Conservation (phyloP, 2,888 invertebrate species). For the Mesorhabditis belari region DNA sequence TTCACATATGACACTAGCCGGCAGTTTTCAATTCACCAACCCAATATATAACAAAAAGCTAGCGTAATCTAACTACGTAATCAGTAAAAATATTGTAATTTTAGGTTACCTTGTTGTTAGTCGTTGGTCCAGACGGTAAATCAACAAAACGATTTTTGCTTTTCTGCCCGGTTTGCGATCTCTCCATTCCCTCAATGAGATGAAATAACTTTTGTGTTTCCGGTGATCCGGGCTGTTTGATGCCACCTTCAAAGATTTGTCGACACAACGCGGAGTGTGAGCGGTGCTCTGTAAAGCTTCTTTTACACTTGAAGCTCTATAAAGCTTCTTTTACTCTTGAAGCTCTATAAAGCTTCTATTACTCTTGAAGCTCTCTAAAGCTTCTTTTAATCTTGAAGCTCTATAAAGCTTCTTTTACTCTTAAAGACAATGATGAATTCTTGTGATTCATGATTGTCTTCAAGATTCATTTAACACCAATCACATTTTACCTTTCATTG, state of each 20-base stretch:
- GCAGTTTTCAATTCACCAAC: neutral
- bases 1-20: too few species aligned
- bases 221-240: constrained; percentile 18
- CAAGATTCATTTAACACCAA: neutral
- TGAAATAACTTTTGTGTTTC: constrained; percentile 26
- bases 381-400: too few species aligned
- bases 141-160: constrained; percentile 8
- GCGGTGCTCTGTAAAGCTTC: constrained; percentile 1
- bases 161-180: constrained; percentile 7
- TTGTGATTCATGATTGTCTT: too few species aligned
- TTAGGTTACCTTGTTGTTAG: constrained; percentile 6
- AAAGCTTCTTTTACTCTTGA: too few species aligned
- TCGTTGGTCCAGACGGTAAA: constrained; percentile 8
- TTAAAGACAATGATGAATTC: too few species aligned
- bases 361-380: too few species aligned
- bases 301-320: neutral
- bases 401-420: too few species aligned
- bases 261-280: constrained; percentile 5
- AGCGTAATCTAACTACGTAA: too few species aligned
- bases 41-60: neutral
- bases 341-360: too few species aligned
- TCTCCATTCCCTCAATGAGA: constrained; percentile 32
- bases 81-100: too few species aligned
- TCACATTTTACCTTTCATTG: constrained; percentile 11
- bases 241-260: constrained; percentile 1